phyloP scores from a whole-genome alignment of 2,797 vertebrate genomes.

The Bufotes viridis region DNA sequence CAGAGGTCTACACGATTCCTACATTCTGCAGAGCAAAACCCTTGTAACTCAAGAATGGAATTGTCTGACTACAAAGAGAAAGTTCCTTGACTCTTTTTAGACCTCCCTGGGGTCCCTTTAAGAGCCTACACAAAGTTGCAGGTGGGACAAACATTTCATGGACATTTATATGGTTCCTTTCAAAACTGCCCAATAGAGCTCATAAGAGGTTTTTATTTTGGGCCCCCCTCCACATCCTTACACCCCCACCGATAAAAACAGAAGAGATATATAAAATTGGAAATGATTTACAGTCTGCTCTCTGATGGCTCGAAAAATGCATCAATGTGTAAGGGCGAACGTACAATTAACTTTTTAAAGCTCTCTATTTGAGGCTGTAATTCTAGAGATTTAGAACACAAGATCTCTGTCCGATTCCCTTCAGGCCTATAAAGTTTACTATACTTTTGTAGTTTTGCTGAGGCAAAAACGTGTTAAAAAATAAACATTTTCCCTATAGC shows the following conservation, averaged over 20 bases:
- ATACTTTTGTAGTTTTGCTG: slow-evolving; percentile 68
- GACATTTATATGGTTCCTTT: slow-evolving; percentile 59
- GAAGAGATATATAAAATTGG: slow-evolving; percentile 60
- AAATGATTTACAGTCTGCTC: slow-evolving; percentile 33
- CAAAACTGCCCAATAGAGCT: slow-evolving; percentile 52
- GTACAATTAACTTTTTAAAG: slow-evolving; percentile 59
- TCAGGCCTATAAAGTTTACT: slow-evolving; percentile 66
- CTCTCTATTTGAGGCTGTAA: slow-evolving; percentile 62
- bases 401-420: slow-evolving; percentile 65
- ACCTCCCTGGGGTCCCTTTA: slow-evolving; percentile 65
- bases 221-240: slow-evolving; percentile 22
- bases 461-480: slow-evolving; percentile 68
- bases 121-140: slow-evolving; percentile 54
- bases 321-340: slow-evolving; percentile 42
- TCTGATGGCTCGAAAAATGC: slow-evolving; percentile 26
- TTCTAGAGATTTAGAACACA: slow-evolving; percentile 64
- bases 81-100: slow-evolving; percentile 62
- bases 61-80: slow-evolving; percentile 31
- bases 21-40: slow-evolving; percentile 58
- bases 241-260: slow-evolving; percentile 43
- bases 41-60: slow-evolving; percentile 33
- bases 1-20: slow-evolving; percentile 40
- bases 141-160: slow-evolving; percentile 59
- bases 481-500: slow-evolving; percentile 69
- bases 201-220: slow-evolving; percentile 45